These are phyloP conservation scores for Typhlichthys eigenmanni DNA, from an alignment of 2,797 vertebrate genomes.

Conservation along the genomic window DNA sequence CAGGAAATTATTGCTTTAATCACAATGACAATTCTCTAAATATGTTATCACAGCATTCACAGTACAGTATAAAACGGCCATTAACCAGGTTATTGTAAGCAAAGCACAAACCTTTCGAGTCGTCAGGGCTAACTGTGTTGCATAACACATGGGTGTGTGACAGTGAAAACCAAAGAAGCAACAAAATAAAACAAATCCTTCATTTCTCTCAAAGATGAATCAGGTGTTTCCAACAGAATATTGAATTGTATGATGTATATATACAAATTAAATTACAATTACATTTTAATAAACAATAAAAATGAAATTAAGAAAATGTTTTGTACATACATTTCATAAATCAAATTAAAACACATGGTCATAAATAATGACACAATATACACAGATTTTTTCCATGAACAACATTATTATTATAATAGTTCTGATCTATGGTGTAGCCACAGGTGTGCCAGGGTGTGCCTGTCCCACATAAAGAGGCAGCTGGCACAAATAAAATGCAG, in stretches of 20 bases:
- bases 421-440: too few species aligned
- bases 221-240: too few species aligned
- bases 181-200: background rate
- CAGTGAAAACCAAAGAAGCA: background rate
- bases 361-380: constrained; percentile 33
- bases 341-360: constrained; percentile 27
- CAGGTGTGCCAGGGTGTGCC: too few species aligned
- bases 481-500: too few species aligned
- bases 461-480: too few species aligned
- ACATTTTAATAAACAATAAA: too few species aligned
- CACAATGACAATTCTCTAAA: constrained; percentile 50
- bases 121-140: constrained; percentile 20
- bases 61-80: constrained; percentile 45
- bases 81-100: constrained; percentile 42
- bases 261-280: too few species aligned
- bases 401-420: constrained; percentile 23
- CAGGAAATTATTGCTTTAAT: constrained; percentile 59
- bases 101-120: constrained; percentile 26
- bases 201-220: too few species aligned
- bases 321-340: constrained; percentile 8
- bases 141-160: constrained; percentile 12
- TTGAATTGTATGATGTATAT: too few species aligned
- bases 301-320: too few species aligned
- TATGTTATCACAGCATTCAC: constrained; percentile 58
- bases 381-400: constrained; percentile 36